Percentiles rank a stretch among this genome's conserved stretches.
Evolutionary conservation across 2,113 vertebrate genomes (phyloP).

Genomic region (Stigmatopora nigra): DNA sequence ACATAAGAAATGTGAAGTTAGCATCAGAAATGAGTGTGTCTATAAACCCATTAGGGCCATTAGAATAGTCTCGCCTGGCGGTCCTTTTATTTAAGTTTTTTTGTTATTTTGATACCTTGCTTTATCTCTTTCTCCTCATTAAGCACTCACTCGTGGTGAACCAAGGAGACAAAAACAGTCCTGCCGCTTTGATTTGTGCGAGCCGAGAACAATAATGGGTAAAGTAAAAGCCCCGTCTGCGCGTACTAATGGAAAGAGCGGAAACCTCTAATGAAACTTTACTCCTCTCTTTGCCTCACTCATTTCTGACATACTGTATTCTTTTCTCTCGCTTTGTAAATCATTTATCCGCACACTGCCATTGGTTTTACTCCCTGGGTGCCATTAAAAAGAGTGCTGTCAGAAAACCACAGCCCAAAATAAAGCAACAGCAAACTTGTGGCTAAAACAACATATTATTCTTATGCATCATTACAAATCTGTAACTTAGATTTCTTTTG

Average conservation of each 20-base stretch:
- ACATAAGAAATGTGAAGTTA: conserved; percentile 18
- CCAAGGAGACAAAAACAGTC: conserved; percentile 31
- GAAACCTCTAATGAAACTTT: conserved; percentile 50
- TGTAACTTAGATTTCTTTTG: background rate
- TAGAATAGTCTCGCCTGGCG: conserved; percentile 29
- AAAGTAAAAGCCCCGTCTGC: conserved; percentile 37
- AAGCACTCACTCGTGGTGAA: conserved; percentile 27
- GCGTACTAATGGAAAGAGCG: conserved; percentile 34
- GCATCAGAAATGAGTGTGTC: conserved; percentile 24
- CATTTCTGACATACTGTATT: conserved; percentile 13
- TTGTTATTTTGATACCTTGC: conserved; percentile 40
- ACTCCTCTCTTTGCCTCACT: conserved; percentile 18
- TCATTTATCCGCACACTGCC: conserved; percentile 16
- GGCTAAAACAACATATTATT: background rate
- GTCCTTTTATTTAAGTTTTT: conserved; percentile 30
- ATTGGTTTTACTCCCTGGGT: conserved; percentile 13
- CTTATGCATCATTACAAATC: background rate
- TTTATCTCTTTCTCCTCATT: conserved; percentile 45
- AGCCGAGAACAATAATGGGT: conserved; percentile 25
- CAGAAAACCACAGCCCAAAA: conserved; percentile 4
- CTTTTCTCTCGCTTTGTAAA: conserved; percentile 13
- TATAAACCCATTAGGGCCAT: conserved; percentile 49
- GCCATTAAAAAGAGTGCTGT: conserved; percentile 31
- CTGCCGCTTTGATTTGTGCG: conserved; percentile 16
- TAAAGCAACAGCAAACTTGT: conserved; percentile 9